Base-by-base conservation (phyloP, 2,797 vertebrate species). In the Macropus fuliginosus region DNA sequence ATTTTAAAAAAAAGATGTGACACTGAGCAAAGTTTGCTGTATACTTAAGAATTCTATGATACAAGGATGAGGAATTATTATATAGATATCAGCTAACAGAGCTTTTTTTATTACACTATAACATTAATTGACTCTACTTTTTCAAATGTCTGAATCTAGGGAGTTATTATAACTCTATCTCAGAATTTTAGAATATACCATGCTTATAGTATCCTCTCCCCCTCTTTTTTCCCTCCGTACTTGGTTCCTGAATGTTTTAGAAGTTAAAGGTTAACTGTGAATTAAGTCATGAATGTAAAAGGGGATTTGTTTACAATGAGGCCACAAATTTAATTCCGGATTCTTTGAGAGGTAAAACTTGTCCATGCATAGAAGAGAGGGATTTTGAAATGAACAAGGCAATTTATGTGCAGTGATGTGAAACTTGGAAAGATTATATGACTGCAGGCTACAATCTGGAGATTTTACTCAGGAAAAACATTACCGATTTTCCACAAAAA, bases 241-340 rank as follows among this genome's bases (percentile, higher is more conserved):
- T 89, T 28, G 31, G 29, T 93, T 94, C 92, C 93, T n/a, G 55
- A 94, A 92, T 94, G 81, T 62, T 96, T 95, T 91, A 91, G 28
- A 14, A 91, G 9, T 54, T 91, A 28, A 54, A 13, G 29, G 91
- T 24, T 40, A 5, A 34, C 52, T 28, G 56, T 56, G 11, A 94
- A 93, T 0, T 54, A 29, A 1, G 55, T 93, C 87, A 62, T 89
- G 92, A 91, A 93, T 93, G 74, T 92, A 96, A 59, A 1, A 90
- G n/a, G 5, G 13, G 91, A 90, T 91, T 92, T 66, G 5, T 94
- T 6, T 92, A 6, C 94, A 95, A 93, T 14, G 12, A 92, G 50
- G 50, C 91, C 29, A 50, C n/a, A 46, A 55, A 90, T 52, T 91
- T 81, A 92, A 55, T 89, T 52, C 66, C 66, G 90, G 2, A 95